phyloP scores from a whole-genome alignment of 2,888 invertebrate genomes.

The Pyrocoelia pectoralis region DNA sequence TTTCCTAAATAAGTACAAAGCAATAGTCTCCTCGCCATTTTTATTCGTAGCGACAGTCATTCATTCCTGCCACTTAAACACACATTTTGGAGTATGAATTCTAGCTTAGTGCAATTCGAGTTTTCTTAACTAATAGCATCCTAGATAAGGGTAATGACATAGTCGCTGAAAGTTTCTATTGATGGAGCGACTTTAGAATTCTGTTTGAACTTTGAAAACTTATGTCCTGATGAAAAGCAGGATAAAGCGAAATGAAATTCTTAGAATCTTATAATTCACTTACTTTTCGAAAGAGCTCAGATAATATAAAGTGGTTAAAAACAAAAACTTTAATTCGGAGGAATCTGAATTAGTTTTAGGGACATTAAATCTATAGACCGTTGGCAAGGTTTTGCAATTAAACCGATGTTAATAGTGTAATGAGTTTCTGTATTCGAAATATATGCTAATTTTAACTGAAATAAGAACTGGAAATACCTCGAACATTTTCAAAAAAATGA shows the following conservation, averaged over 20 bases:
- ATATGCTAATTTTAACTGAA: no score
- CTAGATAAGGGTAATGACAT: constrained; percentile 28
- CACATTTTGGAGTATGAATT: background rate
- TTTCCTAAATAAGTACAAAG: background rate
- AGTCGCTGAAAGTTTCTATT: constrained; percentile 25
- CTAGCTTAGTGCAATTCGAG: constrained; percentile 15
- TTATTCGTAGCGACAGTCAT: background rate
- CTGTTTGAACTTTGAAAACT: constrained; percentile 30
- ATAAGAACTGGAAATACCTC: no score
- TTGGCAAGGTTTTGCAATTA: constrained; percentile 21
- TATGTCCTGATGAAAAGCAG: constrained; percentile 28
- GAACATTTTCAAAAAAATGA: no score
- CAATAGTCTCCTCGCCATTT: background rate
- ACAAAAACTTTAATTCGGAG: constrained; percentile 19
- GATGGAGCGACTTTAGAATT: constrained; percentile 24
- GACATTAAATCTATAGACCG: constrained; percentile 19
- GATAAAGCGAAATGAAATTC: constrained; percentile 30
- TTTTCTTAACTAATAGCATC: constrained; percentile 29
- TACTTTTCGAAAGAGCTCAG: constrained; percentile 19
- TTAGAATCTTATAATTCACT: constrained; percentile 25
- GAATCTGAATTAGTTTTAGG: constrained; percentile 22
- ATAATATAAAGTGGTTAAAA: constrained; percentile 18
- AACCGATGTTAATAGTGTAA: no score
- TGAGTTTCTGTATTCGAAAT: no score
- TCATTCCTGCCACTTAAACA: background rate